Evolutionary conservation across 23 tunicate species (phyloP).

Genomic region (Phallusia fumigata): DNA sequence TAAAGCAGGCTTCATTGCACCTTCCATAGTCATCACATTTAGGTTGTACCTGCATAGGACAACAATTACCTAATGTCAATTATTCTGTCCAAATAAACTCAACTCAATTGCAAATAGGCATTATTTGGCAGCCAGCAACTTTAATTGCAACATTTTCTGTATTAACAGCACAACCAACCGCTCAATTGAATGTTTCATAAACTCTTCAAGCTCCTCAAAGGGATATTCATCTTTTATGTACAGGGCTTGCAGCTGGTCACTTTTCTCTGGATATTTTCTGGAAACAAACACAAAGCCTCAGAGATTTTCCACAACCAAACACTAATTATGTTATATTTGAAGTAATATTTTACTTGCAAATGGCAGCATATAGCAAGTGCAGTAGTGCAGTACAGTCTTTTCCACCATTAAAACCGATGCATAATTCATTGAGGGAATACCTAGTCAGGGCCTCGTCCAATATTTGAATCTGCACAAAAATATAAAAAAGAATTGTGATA

Average conservation of each 20-base stretch:
- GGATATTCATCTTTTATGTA: slow-evolving; percentile 64
- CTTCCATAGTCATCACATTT: slow-evolving; percentile 34
- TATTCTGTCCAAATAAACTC: too few species aligned
- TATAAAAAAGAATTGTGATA: neutral
- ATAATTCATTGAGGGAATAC: slow-evolving; percentile 25
- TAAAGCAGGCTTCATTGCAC: slow-evolving; percentile 66
- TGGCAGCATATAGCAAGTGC: slow-evolving; percentile 37
- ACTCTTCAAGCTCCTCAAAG: slow-evolving; percentile 67
- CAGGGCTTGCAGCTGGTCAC: slow-evolving; percentile 28
- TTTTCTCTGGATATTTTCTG: slow-evolving; percentile 35
- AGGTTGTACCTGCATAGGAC: slow-evolving; percentile 70
- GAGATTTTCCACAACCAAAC: neutral
- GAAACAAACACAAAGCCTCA: neutral
- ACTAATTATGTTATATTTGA: neutral
- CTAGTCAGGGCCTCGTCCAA: slow-evolving; percentile 29
- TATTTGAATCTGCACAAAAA: slow-evolving; percentile 16
- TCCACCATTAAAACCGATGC: slow-evolving; percentile 60
- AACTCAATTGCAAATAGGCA: too few species aligned
- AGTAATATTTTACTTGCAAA: slow-evolving; percentile 19
- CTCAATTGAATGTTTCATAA: slow-evolving; percentile 53
- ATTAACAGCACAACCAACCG: slow-evolving; percentile 16
- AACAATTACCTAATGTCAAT: too few species aligned
- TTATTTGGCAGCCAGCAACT: too few species aligned
- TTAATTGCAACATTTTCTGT: too few species aligned
- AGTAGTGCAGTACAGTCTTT: slow-evolving; percentile 59